Conservation (phyloP, 2,797 vertebrate species). For the Xiphophorus birchmanni region DNA sequence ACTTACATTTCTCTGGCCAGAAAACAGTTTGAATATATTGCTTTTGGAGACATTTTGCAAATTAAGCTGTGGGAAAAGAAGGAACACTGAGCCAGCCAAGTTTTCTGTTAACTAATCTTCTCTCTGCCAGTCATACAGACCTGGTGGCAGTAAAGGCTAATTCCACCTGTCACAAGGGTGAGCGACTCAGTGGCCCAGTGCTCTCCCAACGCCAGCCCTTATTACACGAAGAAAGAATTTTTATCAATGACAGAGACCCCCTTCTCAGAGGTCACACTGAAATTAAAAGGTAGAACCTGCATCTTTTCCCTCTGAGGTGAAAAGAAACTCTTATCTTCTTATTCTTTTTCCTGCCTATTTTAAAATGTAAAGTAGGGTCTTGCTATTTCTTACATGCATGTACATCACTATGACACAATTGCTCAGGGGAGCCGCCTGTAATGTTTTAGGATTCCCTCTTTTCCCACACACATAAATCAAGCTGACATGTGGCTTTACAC, state of each 20-base stretch:
- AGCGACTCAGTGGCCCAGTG: constrained; percentile 35
- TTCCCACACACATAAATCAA: constrained; percentile 69
- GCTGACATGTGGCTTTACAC: constrained; percentile 47
- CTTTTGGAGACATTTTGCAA: constrained; percentile 49
- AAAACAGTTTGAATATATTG: constrained; percentile 36
- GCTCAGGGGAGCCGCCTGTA: constrained; percentile 55
- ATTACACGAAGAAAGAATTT: constrained; percentile 63
- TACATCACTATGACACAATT: constrained; percentile 67
- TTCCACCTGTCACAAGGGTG: constrained; percentile 47
- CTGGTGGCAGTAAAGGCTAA: constrained; percentile 46
- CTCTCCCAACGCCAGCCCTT: constrained; percentile 51
- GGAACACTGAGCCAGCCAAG: constrained; percentile 17
- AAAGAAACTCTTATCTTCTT: constrained; percentile 48
- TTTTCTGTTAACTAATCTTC: constrained; percentile 33
- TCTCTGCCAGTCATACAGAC: constrained; percentile 27
- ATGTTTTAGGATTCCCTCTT: constrained; percentile 56
- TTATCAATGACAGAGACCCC: constrained; percentile 54
- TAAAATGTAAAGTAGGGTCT: constrained; percentile 54
- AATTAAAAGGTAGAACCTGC: constrained; percentile 64
- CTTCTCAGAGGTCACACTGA: constrained; percentile 55
- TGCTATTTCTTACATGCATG: constrained; percentile 58
- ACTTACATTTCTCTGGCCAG: constrained; percentile 7
- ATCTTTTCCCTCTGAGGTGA: constrained; percentile 41
- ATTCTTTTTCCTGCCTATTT: constrained; percentile 47
- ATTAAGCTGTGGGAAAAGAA: too few relatives aligned